phyloP scores from a whole-genome alignment of 2,797 vertebrate species.

The Pterois miles region DNA sequence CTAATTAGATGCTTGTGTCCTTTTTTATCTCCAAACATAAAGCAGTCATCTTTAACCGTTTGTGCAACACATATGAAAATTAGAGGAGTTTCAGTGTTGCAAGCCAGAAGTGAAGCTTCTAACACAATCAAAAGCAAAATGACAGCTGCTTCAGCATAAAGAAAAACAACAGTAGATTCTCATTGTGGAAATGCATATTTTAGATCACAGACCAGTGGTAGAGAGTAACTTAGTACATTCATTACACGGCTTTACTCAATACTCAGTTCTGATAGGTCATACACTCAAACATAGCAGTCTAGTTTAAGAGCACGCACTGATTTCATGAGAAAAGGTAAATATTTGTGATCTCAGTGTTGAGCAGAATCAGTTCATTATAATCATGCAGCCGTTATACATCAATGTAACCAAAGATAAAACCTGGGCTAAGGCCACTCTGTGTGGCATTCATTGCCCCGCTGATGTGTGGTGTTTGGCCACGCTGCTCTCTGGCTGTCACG shows the following conservation, averaged over 20 bases:
- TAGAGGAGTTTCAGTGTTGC: not conserved
- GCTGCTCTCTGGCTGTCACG: slow-evolving; percentile 32
- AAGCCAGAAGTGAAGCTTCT: not conserved
- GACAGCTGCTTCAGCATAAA: slow-evolving; percentile 3
- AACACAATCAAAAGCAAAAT: not conserved
- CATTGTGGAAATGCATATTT: not conserved
- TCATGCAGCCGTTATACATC: too few species aligned
- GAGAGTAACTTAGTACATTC: too few species aligned
- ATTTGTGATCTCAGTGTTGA: too few species aligned
- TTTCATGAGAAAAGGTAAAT: too few species aligned
- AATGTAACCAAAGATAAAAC: not conserved
- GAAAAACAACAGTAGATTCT: not conserved
- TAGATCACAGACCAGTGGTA: not conserved
- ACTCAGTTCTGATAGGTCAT: too few species aligned
- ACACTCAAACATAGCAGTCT: too few species aligned
- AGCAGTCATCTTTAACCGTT: slow-evolving; percentile 2
- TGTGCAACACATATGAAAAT: slow-evolving; percentile 7
- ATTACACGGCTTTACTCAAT: too few species aligned
- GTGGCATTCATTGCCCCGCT: not conserved
- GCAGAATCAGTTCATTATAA: too few species aligned
- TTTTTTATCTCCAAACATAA: slow-evolving; percentile 21
- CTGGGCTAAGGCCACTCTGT: too few species aligned
- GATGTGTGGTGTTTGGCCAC: slow-evolving; percentile 10
- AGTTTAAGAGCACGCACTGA: too few species aligned
- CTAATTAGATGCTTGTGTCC: not conserved